Conservation (phyloP, 64 coral and sea anemone species). For the Porites australiensis region DNA sequence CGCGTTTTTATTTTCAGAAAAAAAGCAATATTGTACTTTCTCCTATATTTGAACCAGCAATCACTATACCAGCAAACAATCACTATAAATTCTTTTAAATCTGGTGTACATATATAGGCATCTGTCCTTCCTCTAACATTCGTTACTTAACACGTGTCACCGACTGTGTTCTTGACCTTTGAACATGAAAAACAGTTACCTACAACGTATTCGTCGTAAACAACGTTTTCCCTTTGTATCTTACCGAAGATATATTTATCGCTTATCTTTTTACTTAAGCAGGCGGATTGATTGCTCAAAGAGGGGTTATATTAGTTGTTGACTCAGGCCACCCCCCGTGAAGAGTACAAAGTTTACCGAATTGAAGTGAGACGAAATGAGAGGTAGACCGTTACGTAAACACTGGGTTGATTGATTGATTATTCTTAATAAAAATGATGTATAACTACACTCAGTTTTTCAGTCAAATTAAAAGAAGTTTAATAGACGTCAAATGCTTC, state of each 20-base stretch:
- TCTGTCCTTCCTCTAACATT: background rate
- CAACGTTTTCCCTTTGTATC: background rate
- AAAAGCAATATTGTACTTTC: background rate
- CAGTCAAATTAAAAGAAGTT: background rate
- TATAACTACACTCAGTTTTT: background rate
- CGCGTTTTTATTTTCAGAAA: background rate
- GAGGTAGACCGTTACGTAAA: background rate
- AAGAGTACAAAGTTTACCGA: background rate
- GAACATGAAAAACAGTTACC: background rate
- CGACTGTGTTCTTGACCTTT: background rate
- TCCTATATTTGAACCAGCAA: background rate
- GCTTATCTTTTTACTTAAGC: background rate
- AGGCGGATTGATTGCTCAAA: constrained; percentile 13
- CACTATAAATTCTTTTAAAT: background rate
- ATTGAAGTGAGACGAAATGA: too few species aligned
- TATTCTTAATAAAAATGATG: background rate
- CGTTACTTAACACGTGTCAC: background rate
- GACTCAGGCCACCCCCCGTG: background rate
- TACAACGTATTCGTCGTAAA: background rate
- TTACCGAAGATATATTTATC: constrained; percentile 9
- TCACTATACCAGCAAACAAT: too few species aligned
- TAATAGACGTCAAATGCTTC: background rate
- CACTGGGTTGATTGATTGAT: background rate
- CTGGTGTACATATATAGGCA: background rate
- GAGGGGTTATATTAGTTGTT: constrained; percentile 25